Evolutionary conservation across 2,888 invertebrate genomes (phyloP), one percentile per base, ranked within the genome.

Genomic region (Rosalia funebris): DNA sequence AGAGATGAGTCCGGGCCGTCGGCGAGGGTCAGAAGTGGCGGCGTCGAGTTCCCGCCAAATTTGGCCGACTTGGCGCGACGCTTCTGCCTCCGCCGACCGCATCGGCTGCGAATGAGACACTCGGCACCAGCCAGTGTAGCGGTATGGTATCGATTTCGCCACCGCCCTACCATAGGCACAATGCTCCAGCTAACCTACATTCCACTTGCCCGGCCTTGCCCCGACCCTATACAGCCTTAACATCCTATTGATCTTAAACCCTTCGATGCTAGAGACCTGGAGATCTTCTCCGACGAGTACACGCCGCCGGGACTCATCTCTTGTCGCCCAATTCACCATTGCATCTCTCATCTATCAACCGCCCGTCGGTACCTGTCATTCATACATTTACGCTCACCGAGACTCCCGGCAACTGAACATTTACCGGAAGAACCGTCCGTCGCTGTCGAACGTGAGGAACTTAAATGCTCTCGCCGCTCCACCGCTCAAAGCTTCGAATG

Each of bases 121-220:
- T 45, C 59, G 60, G 55, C 62, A 54, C 39, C 57, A 52, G 60
- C 55, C 66, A 65, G 45, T 67, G 60, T 68, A 66, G 60, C 67
- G 69, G 39, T 55, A 57, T 57, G 61, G 66, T 64, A 74, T 74
- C 68, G 70, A 71, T 67, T 75, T 66, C 54, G 71, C 70, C 63
- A 66, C 70, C 72, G 71, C 72, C 72, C 71, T 66, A 72, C 75
- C 74, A 72, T 70, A 68, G 73, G 71, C 70, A 64, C 71, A 72
- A 62, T 78, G 76, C 79, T 76, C 75, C 71, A 71, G 77, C 77
- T 78, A 77, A 77, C 82, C 80, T 79, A 81, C 79, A 82, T 79
- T 79, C 78, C 65, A 62, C 62, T 50, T 42, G 54, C 65, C 66
- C 67, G 69, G 68, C 70, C 70, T 68, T 66, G 68, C 68, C 68